Evolutionary conservation across 2,113 vertebrate species (phyloP).

Genomic region (Cebus imitator): DNA sequence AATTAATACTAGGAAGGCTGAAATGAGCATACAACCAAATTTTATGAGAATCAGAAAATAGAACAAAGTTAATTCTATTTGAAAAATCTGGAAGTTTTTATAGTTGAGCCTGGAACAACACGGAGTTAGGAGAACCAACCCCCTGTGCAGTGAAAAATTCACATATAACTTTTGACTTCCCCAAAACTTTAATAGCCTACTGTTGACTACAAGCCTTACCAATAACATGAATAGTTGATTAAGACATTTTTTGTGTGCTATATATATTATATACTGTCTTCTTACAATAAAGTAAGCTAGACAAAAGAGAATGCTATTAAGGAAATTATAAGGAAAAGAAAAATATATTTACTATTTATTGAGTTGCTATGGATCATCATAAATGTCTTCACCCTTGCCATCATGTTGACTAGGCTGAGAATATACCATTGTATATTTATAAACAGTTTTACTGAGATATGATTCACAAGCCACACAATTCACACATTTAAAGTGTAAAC

Average conservation of each 20-base stretch:
- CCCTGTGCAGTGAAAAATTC: neutral
- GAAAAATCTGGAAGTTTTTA: neutral
- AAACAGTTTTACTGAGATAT: neutral
- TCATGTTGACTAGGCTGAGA: neutral
- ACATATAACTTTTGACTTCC: neutral
- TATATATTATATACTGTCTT: neutral
- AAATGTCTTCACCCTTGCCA: neutral
- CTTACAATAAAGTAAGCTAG: neutral
- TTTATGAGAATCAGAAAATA: neutral
- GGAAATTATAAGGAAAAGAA: neutral
- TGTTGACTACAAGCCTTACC: neutral
- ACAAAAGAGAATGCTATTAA: neutral
- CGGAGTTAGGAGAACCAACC: neutral
- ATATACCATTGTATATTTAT: neutral
- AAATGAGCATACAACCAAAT: neutral
- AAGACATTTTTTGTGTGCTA: neutral
- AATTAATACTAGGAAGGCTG: neutral
- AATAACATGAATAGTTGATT: neutral
- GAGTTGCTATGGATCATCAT: neutral
- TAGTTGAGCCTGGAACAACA: neutral
- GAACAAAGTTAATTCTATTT: slow-evolving; percentile 14
- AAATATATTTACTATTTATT: neutral
- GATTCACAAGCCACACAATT: neutral
- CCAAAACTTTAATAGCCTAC: neutral
- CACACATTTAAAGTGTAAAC: neutral